A percentile compares a stretch with the other conserved stretches of the same genome.
These are phyloP conservation scores for Solenodon paradoxus DNA, from an alignment of 2,113 vertebrate genomes.

Conservation along the genomic window DNA sequence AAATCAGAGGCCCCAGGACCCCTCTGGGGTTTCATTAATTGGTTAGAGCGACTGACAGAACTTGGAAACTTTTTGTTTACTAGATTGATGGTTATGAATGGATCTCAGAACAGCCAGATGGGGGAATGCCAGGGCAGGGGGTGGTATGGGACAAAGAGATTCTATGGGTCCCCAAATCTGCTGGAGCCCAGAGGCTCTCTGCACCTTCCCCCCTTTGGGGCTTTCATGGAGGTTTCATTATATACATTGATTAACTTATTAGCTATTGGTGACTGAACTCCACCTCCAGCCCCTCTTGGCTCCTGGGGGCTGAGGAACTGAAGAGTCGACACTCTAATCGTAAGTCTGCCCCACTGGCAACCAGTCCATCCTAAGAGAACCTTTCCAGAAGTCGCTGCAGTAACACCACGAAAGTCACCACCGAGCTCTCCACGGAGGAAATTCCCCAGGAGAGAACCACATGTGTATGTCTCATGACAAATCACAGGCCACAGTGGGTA, in stretches of 20 bases:
- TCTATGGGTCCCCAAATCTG: too few relatives aligned
- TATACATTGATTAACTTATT: background rate
- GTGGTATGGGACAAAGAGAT: too few relatives aligned
- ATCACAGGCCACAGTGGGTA: too few relatives aligned
- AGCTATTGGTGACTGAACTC: too few relatives aligned
- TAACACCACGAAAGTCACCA: background rate
- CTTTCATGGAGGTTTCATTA: background rate
- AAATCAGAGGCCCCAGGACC: background rate
- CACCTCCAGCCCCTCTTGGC: too few relatives aligned
- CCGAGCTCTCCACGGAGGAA: accelerated
- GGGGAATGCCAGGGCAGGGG: too few relatives aligned
- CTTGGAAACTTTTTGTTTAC: background rate
- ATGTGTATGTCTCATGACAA: background rate
- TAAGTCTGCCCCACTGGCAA: accelerated
- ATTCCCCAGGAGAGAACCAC: background rate
- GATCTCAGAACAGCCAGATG: background rate
- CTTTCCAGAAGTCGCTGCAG: accelerated
- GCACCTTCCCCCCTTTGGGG: too few relatives aligned
- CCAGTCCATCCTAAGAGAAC: background rate
- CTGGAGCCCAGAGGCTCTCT: background rate
- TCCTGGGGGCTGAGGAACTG: too few relatives aligned
- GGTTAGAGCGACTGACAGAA: background rate
- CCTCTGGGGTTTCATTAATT: background rate
- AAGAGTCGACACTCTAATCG: too few relatives aligned
- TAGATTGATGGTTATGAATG: background rate